Evolutionary conservation across 2,113 vertebrate species (phyloP), one percentile per base, ranked within the genome.

Genomic region (Takifugu bimaculatus): DNA sequence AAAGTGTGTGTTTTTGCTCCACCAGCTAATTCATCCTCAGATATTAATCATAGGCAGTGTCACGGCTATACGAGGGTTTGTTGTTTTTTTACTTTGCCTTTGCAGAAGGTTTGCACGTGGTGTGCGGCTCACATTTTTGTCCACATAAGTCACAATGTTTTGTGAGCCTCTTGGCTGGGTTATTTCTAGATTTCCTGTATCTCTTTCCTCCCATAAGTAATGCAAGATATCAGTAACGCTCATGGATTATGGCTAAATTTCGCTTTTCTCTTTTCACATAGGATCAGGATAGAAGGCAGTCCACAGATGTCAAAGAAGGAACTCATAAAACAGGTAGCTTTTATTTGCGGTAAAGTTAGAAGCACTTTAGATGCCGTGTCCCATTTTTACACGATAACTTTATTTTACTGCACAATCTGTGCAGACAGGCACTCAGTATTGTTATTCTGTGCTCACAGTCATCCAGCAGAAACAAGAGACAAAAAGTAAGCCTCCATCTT

Each of bases 401-500:
- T 10, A 44, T 14, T 1, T 54, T 15, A 4, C 55, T 29, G 26
- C 25, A 26, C 51, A 20, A 61, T 10, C 9, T 13, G 10, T 26
- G 10, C 26, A 47, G 3, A 13, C 25, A 48, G 42, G 26, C 39
- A 39, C 54, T 77, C 27, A 67, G 12, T 45, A 20, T 54, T 76
- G 15, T 62, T 12, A 61, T 78, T 84, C 3, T 82, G 74, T 89
- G 81, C 32, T 59, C 61, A 65, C 68, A 95, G 96, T 92, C 63
- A 10, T 70, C 76, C 88, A 89, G 28, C 86, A 90, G 55, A 96
- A 93, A 76, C 92, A 92, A 12, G 94, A 94, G 43, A 28, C 78
- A 1, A 96, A 93, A 87, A 95, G 88, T 71, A 98, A 93, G 87
- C 74, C 71, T 26, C 56, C 55, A 2, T 77, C 91, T 39, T 74